Evolutionary conservation across 1,140 invertebrate genomes (phyloP), one percentile per base, ranked within the genome.

Genomic region (Piezodorus guildinii): DNA sequence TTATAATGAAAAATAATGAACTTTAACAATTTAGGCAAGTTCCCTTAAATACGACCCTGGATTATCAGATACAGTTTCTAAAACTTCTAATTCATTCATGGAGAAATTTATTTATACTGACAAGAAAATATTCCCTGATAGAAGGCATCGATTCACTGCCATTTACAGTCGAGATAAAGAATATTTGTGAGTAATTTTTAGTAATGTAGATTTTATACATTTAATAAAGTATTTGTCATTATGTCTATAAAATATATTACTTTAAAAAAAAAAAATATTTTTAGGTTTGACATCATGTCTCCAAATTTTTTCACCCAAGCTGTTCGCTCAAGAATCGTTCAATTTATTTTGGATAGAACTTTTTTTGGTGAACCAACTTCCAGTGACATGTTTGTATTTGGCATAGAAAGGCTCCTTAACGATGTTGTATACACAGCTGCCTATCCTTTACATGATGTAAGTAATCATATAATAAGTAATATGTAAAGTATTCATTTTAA

Each of bases 361-460:
- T 81, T 83, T 70, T 95, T 91, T 49, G 70, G 71, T 8, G 72
- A 77, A 17, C 51, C 54, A 3, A 46, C 45, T 3, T 25, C 23
- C 14, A 46, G 45, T 51, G 82, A 88, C 70, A 82, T 86, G 72
- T 85, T 89, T 78, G 81, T 83, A 64, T 90, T 91, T 75, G 91
- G 91, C 45, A 86, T 95, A 62, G 84, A 90, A 69, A 81, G 90
- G 68, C 79, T 94, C 56, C 79, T 94, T 14, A 76, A 79, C 46
- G 86, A 91, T 67, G 79, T 77, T 34, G 82, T 82, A 6, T 95
- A 94, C 68, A 78, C 79, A 58, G 90, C 91, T 21, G 87, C 88
- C 0, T 95, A 92, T 77, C 90, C 91, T 0, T 75, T 94, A 45
- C 92, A 96, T 72, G 92, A 96, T 80, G 91, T 90, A 74, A 81